Base-by-base conservation (phyloP, 2,888 invertebrate species). In the Drosophila picticornis region DNA sequence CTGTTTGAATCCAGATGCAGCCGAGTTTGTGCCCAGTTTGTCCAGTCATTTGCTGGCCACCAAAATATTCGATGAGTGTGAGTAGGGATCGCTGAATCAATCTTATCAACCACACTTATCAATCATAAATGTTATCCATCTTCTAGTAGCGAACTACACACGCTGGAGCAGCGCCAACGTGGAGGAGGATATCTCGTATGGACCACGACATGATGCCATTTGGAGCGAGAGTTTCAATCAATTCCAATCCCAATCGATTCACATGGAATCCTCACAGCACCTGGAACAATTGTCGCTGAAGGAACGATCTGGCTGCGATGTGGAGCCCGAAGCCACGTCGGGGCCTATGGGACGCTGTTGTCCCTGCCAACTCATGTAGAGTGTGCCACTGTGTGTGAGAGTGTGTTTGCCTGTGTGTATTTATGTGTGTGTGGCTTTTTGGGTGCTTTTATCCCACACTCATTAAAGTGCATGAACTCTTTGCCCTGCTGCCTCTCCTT, bases 1-100 rank as follows among this genome's bases (percentile, higher is more conserved):
- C 25, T 87, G 88, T 22, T 66, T 87, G 7, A 87, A 87, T 61
- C 87, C 87, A 2, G 56, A 88, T 27, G 87, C 91, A 3, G 75
- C 86, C 2, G 90, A 72, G 13, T 87, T 87, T 66, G 83, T 87
- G 51, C 87, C 87, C 9, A 58, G 66, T n/a, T 7, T 76, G 10
- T 31, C 61, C 16, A 36, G 29, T 9, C 43, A 61, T 43, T 9
- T 66, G 34, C 11, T 76, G 55, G 84, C 80, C 22, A 34, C 46
- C 34, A 70, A 81, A 67, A 64, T 84, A n/a, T 19, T 70, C 5
- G 51, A 71, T 2, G 81, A 83, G 6, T 66, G 83, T 83, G 61
- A 74, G 58, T 73, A 27, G 31, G 16, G 31, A 22, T 9, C 19
- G 25, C 4, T 16, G 9, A 16, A 9, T 46, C 46, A 16, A 11